Base-by-base conservation (phyloP, 2,888 invertebrate genomes). In the Chymomyza procnemis region DNA sequence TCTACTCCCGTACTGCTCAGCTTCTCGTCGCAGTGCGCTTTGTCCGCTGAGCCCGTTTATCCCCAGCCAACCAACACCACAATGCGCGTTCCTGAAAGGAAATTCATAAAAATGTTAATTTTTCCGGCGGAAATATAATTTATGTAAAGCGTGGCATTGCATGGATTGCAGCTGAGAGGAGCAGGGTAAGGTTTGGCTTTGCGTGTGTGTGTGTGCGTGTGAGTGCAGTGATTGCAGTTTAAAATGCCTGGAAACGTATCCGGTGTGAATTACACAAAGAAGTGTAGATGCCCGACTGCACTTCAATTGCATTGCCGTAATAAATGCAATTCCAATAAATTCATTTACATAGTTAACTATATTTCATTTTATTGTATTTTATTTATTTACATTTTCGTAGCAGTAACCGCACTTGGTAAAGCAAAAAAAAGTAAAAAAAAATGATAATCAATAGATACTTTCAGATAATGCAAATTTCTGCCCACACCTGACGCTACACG, bases 91-190 rank as follows among this genome's bases (percentile, higher is more conserved):
- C 34, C 73, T 82, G 85, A 83, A 87, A 84, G 84, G 88, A 84
- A 84, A 84, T 84, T 85, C 87, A 84, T 84, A 85, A 84, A 84
- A 84, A 84, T 84, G 87, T 84, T 84, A 84, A 84, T 84, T 84
- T 84, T 84, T 84, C 84, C 84, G 87, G 74, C 84, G 84, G 84
- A 84, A 84, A 85, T 85, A 83, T 87, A 84, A 83, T 84, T 87
- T 84, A 85, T 84, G 84, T 87, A 87, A 84, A 87, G 79, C 84
- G 80, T 80, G 85, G 82, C 82, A 82, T 82, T 79, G 79, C 78
- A 79, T 71, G 77, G 67, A 64, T 48, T 61, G 54, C 59, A 21
- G 34, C 48, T 18, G 34, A 64, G 47, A 12, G 56, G 19, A 30
- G 30, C n/a, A 19, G 46, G n/a, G 21, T n/a, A 41, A 2, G 19